These are phyloP conservation scores for Lucilia sericata DNA, from an alignment of 1,140 invertebrate genomes.

Conservation along the genomic window DNA sequence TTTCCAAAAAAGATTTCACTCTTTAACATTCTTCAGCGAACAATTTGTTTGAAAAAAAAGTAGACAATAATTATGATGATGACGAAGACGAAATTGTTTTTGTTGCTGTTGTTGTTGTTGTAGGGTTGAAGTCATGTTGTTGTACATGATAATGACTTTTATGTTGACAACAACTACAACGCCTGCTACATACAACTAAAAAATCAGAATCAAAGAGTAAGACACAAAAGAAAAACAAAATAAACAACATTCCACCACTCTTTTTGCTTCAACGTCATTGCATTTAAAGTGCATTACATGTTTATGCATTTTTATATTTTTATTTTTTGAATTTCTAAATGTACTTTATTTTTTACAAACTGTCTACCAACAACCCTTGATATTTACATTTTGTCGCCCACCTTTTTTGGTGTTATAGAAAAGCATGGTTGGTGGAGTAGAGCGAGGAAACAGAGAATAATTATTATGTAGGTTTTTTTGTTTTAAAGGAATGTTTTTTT, in stretches of 20 bases:
- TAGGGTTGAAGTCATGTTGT: background rate
- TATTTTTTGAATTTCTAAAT: background rate
- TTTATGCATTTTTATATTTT: background rate
- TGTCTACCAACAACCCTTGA: background rate
- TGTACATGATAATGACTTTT: slow-evolving; percentile 24
- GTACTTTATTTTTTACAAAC: slow-evolving; percentile 20
- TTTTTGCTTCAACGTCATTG: background rate
- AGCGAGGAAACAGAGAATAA: background rate
- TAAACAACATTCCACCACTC: slow-evolving; percentile 21
- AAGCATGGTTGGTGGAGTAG: background rate
- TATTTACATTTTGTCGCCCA: slow-evolving; percentile 15
- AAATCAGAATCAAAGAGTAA: background rate
- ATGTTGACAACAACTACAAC: background rate
- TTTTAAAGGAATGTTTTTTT: background rate
- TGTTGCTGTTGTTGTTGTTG: background rate
- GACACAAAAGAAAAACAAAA: background rate
- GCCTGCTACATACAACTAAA: background rate
- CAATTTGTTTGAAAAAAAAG: background rate
- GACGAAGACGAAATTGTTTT: background rate
- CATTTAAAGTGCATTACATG: slow-evolving; percentile 18
- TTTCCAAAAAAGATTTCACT: too few relatives aligned
- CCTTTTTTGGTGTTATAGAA: background rate
- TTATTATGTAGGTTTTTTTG: slow-evolving; percentile 1
- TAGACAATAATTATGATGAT: slow-evolving; percentile 11
- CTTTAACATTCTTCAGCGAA: too few relatives aligned